Evolutionary conservation across 35 echinoderm and acorn worm species (phyloP), one percentile per base, ranked within the genome.

Genomic region (Hemicentrotus pulcherrimus): DNA sequence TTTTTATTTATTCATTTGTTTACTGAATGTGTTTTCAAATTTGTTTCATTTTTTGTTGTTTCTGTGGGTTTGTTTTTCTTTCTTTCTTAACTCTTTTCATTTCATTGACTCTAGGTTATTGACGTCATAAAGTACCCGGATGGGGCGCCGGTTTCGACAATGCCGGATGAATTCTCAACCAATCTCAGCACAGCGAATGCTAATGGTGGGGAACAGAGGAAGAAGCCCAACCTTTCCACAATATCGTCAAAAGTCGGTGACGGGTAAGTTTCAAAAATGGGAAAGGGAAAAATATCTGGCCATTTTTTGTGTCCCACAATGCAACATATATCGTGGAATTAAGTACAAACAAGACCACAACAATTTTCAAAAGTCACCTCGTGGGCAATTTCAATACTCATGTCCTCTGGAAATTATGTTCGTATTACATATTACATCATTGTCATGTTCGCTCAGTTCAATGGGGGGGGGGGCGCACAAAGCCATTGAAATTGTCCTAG

Each of bases 101-200:
- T 19, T 30, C 16, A 16, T 16, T 30, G 30, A 85, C 70, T 85
- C 30, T 1, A 95, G 94, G 87, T 95, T 13, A 86, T 86, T 87
- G 94, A 95, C n/a, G 94, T 95, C 5, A 89, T 95, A 86, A 86
- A 87, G 52, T 33, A 95, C 47, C 94, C 94, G 5, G 94, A 87
- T 91, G 94, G 94, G 11, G 24, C 94, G 15, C 86, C 48, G 46
- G 85, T 95, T n/a, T 88, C 94, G 2, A 95, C 94, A 18, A 87
- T 95, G 94, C 71, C 94, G 14, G 88, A 90, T 0, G 88, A 90
- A 24, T 33, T 33, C 10, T 90, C 88, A 9, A 90, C 32, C 88
- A 90, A 90, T 90, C n/a, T 78, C 2, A 78, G 46, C 88, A 90
- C 88, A 18, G 32, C 32, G 15, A 33, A 90, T 28, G 9, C 88